Evolutionary conservation across 2,113 vertebrate genomes (phyloP).

Genomic region (Leptocoma aspasia): DNA sequence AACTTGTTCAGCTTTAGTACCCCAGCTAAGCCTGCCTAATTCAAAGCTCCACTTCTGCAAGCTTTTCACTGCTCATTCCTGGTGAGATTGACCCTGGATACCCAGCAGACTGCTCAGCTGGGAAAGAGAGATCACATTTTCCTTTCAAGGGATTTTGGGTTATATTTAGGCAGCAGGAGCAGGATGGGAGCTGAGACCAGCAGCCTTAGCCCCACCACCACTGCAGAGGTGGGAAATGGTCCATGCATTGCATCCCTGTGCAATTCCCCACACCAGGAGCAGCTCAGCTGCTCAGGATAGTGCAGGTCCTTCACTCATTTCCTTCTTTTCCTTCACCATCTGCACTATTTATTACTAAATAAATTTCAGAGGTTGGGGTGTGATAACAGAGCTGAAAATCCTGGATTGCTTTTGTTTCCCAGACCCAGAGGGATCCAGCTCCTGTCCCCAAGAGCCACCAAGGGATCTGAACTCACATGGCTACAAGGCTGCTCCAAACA

Average conservation of each 20-base stretch:
- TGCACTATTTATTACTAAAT: neutral
- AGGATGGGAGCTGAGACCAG: neutral
- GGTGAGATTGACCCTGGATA: neutral
- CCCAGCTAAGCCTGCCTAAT: neutral
- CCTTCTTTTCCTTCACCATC: neutral
- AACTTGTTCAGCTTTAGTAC: neutral
- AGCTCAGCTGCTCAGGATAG: neutral
- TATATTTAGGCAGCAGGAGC: neutral
- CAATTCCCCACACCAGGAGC: neutral
- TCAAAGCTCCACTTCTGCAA: neutral
- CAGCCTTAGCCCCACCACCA: neutral
- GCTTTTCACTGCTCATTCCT: neutral
- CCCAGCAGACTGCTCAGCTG: neutral
- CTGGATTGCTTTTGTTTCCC: neutral
- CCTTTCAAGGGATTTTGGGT: constrained; percentile 29
- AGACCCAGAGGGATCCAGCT: neutral
- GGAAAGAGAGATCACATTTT: neutral
- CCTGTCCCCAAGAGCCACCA: accelerated
- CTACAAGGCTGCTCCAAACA: neutral
- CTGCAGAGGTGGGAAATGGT: neutral
- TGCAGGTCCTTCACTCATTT: neutral
- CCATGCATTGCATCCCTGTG: accelerated
- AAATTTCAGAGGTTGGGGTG: neutral
- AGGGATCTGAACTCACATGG: neutral
- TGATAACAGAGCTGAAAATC: neutral